Base-by-base conservation (phyloP, 64 coral and sea anemone species). In the Stichodactyla helianthus region DNA sequence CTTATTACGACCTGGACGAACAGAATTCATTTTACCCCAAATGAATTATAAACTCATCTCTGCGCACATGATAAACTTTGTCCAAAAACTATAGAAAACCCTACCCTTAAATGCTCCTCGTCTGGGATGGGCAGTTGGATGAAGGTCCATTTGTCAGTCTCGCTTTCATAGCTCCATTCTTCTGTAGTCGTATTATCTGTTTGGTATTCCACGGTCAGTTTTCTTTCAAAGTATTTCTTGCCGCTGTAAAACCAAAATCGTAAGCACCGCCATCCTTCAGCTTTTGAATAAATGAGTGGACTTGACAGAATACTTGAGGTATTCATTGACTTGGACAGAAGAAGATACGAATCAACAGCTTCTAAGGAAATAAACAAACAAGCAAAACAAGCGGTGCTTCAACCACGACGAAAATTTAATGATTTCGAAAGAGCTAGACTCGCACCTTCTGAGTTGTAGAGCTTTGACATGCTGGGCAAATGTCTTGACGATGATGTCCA, bases 161-260 rank as follows among this genome's bases (percentile, higher is more conserved):
- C 19, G n/a, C 63, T 68, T 68, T 20, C n/a, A 20, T 68, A 68
- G 63, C 63, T 68, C 63, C 63, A 68, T 26, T 7, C 63, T 20
- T 68, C 20, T 26, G 63, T 68, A 68, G n/a, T 22, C n/a, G 0
- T 68, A 26, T 68, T 68, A n/a, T 68, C 63, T 68, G 63, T 68
- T 22, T 68, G 17, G n/a, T n/a, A 68, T 68, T 68, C 63, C 5
- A 68, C 1, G n/a, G 63, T 20, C 5, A 68, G 19, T 22, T 68
- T 22, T 68, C 63, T 68, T 23, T 7, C 9, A 26, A 68, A 22
- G 9, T 68, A 68, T 68, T 68, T 68, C 4, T 68, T 68, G 0
- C 63, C 63, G n/a, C 63, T 68, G n/a, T 68, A 68, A 68, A 68
- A 68, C 63, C 63, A 68, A 68, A 68, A 20, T 68, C 63, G n/a